Evolutionary conservation across 2,888 invertebrate species (phyloP).

Genomic region (Perdita meconis): DNA sequence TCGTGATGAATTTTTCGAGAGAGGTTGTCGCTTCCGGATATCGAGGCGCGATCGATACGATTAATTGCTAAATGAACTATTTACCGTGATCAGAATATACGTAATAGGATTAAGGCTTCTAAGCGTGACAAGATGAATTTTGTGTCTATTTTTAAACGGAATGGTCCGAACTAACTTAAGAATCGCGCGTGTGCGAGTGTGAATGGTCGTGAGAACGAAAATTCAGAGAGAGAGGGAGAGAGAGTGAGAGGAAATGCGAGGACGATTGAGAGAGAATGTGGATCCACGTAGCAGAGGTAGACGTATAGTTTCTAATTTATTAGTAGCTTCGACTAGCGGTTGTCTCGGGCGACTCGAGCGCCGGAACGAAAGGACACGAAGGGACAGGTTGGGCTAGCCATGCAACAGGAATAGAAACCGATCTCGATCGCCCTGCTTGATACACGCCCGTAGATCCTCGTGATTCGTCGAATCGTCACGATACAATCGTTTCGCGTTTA

Average conservation of each 20-base stretch:
- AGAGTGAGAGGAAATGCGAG: constrained; percentile 18
- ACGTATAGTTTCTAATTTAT: constrained; percentile 75
- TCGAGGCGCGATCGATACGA: constrained; percentile 48
- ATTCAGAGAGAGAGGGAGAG: constrained; percentile 32
- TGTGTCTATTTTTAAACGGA: constrained; percentile 84
- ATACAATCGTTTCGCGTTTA: neutral
- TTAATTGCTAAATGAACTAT: constrained; percentile 59
- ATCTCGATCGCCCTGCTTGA: constrained; percentile 30
- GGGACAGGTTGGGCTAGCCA: constrained; percentile 20
- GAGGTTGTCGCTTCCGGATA: constrained; percentile 19
- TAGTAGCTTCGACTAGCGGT: constrained; percentile 67
- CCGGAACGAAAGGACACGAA: constrained; percentile 51
- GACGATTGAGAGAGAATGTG: constrained; percentile 38
- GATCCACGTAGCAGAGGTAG: constrained; percentile 51
- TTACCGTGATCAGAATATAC: constrained; percentile 84
- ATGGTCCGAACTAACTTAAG: constrained; percentile 69
- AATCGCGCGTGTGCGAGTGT: constrained; percentile 42
- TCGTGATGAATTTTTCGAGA: neutral
- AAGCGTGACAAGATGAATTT: constrained; percentile 73
- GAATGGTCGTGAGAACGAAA: too few species aligned
- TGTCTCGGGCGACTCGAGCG: constrained; percentile 35
- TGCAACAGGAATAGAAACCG: constrained; percentile 17
- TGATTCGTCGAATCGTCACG: neutral
- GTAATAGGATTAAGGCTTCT: constrained; percentile 82
- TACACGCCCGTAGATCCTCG: constrained; percentile 20